phyloP scores from a whole-genome alignment of 2,888 invertebrate species.

The Nowickia ferox region DNA sequence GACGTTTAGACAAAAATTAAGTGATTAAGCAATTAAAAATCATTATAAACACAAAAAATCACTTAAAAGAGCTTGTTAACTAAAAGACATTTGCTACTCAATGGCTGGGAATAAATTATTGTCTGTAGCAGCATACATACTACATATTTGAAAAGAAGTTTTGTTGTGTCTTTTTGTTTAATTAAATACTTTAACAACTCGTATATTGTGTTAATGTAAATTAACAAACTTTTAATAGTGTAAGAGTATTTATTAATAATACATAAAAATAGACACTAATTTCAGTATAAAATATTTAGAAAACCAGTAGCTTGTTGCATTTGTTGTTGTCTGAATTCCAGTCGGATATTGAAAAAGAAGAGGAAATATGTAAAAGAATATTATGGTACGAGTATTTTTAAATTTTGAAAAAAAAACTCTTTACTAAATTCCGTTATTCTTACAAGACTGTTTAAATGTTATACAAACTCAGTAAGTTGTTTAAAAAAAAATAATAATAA shows the following conservation, averaged over 20 bases:
- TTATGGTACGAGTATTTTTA: too few species aligned
- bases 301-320: conserved; percentile 1
- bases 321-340: too few species aligned
- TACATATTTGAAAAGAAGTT: not conserved
- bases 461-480: too few species aligned
- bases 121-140: not conserved
- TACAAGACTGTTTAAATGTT: too few species aligned
- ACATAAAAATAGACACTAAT: not conserved
- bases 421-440: too few species aligned
- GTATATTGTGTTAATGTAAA: conserved; percentile 43
- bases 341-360: too few species aligned
- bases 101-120: conserved; percentile 32
- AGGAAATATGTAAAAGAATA: too few species aligned
- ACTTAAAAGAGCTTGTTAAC: conserved; percentile 48
- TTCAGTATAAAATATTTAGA: not conserved
- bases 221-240: conserved; percentile 24
- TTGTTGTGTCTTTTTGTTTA: conserved; percentile 8
- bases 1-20: not conserved
- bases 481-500: too few species aligned
- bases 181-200: conserved; percentile 34
- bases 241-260: conserved; percentile 9
- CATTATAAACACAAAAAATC: conserved; percentile 57
- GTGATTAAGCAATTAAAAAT: conserved; percentile 56
- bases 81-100: conserved; percentile 41
- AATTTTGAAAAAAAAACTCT: too few species aligned